A percentile compares a stretch with the other conserved stretches of the same genome.
Conservation (phyloP, 2,797 vertebrate genomes). For the Mus caroli region DNA sequence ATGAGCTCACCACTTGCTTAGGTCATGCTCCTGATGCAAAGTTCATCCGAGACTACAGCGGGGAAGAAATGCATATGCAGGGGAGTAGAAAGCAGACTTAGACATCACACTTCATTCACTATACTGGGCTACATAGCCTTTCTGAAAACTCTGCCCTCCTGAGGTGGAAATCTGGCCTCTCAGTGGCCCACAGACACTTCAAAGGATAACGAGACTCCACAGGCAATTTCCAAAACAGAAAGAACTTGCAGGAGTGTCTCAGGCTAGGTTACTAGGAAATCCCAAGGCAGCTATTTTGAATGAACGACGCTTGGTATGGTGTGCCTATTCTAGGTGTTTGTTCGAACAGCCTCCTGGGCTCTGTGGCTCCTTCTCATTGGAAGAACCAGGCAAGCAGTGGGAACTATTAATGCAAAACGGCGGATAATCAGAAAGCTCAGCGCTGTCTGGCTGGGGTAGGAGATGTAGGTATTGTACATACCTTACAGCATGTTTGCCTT, state of each 20-base stretch:
- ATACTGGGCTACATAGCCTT: neutral
- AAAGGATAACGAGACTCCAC: neutral
- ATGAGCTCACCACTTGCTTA: slow-evolving; percentile 6
- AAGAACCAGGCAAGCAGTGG: neutral
- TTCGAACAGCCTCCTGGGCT: neutral
- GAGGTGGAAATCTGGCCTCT: neutral
- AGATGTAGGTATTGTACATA: slow-evolving; percentile 1
- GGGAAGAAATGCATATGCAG: neutral
- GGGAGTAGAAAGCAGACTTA: slow-evolving; percentile 57
- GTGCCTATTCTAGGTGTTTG: slow-evolving; percentile 46
- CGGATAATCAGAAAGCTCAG: slow-evolving; percentile 29
- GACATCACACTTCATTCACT: neutral
- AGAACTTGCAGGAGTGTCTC: slow-evolving; percentile 12
- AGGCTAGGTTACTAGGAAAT: neutral
- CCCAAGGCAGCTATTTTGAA: slow-evolving; percentile 64
- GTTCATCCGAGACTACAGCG: slow-evolving; percentile 15
- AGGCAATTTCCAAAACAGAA: neutral
- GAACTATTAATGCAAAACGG: slow-evolving; percentile 42
- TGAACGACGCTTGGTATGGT: neutral
- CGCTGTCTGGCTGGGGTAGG: slow-evolving; percentile 18
- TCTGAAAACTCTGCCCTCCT: neutral
- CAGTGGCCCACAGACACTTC: neutral
- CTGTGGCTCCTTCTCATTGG: neutral
- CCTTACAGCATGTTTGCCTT: slow-evolving; percentile 65
- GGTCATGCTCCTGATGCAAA: neutral